A percentile compares a stretch with the other conserved stretches of the same genome.
Conservation (phyloP, 2,888 invertebrate species). For the Zygogramma bicolorata region DNA sequence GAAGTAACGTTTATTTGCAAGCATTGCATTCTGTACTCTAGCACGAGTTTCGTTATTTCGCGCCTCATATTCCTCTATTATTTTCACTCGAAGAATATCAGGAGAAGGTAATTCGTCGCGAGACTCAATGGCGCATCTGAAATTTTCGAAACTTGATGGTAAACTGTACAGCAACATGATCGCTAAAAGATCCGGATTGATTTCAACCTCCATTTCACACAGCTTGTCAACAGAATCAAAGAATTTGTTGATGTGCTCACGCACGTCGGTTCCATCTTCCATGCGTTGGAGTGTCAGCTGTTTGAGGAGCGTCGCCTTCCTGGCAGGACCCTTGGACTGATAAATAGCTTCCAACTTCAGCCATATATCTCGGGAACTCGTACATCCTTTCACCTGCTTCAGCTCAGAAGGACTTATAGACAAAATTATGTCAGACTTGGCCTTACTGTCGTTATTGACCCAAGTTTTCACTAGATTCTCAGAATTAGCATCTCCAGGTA, state of each 20-base stretch:
- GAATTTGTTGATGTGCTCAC: slow-evolving; percentile 57
- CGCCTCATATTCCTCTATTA: too few species aligned
- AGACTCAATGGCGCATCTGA: too few species aligned
- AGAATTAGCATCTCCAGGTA: too few species aligned
- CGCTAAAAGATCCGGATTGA: slow-evolving; percentile 55
- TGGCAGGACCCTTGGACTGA: slow-evolving; percentile 60
- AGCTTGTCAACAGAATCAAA: slow-evolving; percentile 60
- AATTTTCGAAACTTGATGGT: slow-evolving; percentile 55
- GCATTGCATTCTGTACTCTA: slow-evolving; percentile 5
- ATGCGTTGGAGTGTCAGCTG: slow-evolving; percentile 58
- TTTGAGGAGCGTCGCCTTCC: slow-evolving; percentile 63
- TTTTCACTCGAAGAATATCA: too few species aligned
- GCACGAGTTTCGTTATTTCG: too few species aligned
- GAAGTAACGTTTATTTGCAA: too few species aligned
- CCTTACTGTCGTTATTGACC: neutral
- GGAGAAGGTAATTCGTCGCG: too few species aligned
- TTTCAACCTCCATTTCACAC: slow-evolving; percentile 32
- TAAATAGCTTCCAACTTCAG: slow-evolving; percentile 57
- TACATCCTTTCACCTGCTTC: slow-evolving; percentile 53
- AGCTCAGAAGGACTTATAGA: slow-evolving; percentile 56
- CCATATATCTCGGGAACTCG: slow-evolving; percentile 60
- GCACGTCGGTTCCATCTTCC: slow-evolving; percentile 55
- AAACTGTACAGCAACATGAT: slow-evolving; percentile 59
- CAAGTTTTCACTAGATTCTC: too few species aligned
- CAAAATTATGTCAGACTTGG: slow-evolving; percentile 44